Percentiles rank a stretch among this genome's conserved stretches.
phyloP scores from a whole-genome alignment of 2,113 vertebrate genomes.

The Nansenia antarctica region DNA sequence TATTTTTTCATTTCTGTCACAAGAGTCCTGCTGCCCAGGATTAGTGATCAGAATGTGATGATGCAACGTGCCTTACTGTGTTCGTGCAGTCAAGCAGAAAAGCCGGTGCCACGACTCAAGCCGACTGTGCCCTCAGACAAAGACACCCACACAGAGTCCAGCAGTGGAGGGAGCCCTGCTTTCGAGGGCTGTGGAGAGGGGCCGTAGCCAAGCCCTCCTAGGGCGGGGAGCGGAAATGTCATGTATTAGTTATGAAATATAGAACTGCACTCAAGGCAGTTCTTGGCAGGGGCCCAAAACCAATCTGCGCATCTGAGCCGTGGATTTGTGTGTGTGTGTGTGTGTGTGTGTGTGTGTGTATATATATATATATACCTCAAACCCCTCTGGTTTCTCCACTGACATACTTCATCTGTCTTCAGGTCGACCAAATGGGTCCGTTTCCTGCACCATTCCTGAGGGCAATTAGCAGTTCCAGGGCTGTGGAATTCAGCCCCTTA shows the following conservation, averaged over 20 bases:
- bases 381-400: conserved; percentile 29
- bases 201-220: conserved; percentile 29
- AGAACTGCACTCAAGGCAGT: conserved; percentile 21
- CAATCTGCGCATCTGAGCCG: conserved; percentile 3
- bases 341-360: neutral
- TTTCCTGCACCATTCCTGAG: conserved; percentile 68
- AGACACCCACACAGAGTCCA: conserved; percentile 58
- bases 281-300: conserved; percentile 47
- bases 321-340: conserved; percentile 11
- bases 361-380: neutral
- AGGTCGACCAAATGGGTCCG: conserved; percentile 55
- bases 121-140: conserved; percentile 51
- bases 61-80: conserved; percentile 55
- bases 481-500: conserved; percentile 58
- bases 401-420: conserved; percentile 54
- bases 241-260: conserved; percentile 59
- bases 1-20: neutral
- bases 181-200: conserved; percentile 27
- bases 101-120: conserved; percentile 39
- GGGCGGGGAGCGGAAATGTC: conserved; percentile 63
- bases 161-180: neutral
- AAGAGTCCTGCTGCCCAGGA: conserved; percentile 42
- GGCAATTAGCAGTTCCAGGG: conserved; percentile 55
- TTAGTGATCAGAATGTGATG: conserved; percentile 64
- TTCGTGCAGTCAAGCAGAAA: conserved; percentile 62